Conservation (phyloP, 2,888 invertebrate genomes). For the Neoascia interrupta region DNA sequence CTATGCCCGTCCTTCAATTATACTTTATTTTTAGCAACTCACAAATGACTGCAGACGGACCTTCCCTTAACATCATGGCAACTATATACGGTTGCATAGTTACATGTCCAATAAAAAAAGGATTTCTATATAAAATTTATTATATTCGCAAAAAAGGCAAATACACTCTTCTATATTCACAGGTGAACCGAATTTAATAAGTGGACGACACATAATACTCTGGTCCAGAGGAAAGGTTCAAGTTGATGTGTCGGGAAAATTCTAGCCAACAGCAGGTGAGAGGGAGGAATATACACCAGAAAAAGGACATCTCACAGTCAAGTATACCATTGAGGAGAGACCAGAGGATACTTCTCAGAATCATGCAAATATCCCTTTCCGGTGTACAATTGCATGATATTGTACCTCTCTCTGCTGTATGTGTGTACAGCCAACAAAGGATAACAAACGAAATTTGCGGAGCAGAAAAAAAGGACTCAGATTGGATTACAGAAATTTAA, state of each 20-base stretch:
- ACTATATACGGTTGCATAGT: slow-evolving; percentile 53
- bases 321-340: slow-evolving; percentile 14
- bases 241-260: slow-evolving; percentile 48
- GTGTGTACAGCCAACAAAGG: background rate
- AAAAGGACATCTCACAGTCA: slow-evolving; percentile 31
- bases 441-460: background rate
- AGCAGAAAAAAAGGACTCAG: slow-evolving; percentile 10
- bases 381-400: slow-evolving; percentile 40
- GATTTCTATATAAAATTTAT: too few relatives aligned
- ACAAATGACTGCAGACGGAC: slow-evolving; percentile 27
- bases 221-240: slow-evolving; percentile 25
- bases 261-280: slow-evolving; percentile 31
- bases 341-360: slow-evolving; percentile 11
- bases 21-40: slow-evolving; percentile 14
- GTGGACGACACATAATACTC: slow-evolving; percentile 55
- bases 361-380: slow-evolving; percentile 43
- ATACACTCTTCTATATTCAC: background rate
- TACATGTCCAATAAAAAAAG: slow-evolving; percentile 30
- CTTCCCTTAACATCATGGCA: slow-evolving; percentile 42
- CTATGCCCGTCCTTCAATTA: background rate
- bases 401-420: background rate
- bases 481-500: slow-evolving; percentile 58
- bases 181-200: slow-evolving; percentile 49
- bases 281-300: background rate
- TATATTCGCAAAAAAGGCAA: background rate